Percentiles rank a stretch among this genome's conserved stretches.
Conservation (phyloP, 30 jellyfish, hydroid and myxozoan species). For the Sanderia malayensis region DNA sequence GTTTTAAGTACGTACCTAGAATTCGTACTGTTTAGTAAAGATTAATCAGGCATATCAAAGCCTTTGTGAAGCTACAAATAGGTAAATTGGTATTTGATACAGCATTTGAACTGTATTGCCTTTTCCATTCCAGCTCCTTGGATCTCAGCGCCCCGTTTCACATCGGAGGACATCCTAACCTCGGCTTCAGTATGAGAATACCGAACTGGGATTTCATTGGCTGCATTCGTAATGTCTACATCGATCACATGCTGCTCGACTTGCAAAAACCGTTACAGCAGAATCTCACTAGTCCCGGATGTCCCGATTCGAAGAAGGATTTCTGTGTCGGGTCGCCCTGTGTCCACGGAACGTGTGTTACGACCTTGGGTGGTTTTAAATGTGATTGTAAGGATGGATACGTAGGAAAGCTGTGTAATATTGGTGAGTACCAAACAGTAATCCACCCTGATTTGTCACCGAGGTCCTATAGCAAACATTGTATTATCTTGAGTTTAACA, state of each 20-base stretch:
- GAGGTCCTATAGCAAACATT: no score
- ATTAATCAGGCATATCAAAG: no score
- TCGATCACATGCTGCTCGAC: slow-evolving; percentile 75
- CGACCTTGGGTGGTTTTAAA: slow-evolving; percentile 35
- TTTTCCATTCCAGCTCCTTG: slow-evolving; percentile 64
- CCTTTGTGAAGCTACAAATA: no score
- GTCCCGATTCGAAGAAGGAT: slow-evolving; percentile 63
- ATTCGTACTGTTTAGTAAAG: no score
- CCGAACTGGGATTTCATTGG: slow-evolving; percentile 73
- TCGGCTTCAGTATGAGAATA: slow-evolving; percentile 30
- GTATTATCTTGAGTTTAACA: no score
- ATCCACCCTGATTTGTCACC: no score
- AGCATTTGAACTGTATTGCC: no score
- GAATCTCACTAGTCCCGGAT: slow-evolving; percentile 31
- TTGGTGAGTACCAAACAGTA: slow-evolving; percentile 69
- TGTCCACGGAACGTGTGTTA: slow-evolving; percentile 60
- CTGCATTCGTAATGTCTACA: slow-evolving; percentile 72
- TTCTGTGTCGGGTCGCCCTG: slow-evolving; percentile 68
- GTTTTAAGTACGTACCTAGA: slow-evolving; percentile 53
- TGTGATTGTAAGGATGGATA: slow-evolving; percentile 77
- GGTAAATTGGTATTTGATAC: no score
- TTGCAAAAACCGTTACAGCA: slow-evolving; percentile 51
- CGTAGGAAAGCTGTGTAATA: slow-evolving; percentile 75
- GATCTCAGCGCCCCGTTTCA: slow-evolving; percentile 86
- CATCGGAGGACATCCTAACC: slow-evolving; percentile 85